Evolutionary conservation across 2,797 vertebrate species (phyloP).

Genomic region (Mycteria americana): DNA sequence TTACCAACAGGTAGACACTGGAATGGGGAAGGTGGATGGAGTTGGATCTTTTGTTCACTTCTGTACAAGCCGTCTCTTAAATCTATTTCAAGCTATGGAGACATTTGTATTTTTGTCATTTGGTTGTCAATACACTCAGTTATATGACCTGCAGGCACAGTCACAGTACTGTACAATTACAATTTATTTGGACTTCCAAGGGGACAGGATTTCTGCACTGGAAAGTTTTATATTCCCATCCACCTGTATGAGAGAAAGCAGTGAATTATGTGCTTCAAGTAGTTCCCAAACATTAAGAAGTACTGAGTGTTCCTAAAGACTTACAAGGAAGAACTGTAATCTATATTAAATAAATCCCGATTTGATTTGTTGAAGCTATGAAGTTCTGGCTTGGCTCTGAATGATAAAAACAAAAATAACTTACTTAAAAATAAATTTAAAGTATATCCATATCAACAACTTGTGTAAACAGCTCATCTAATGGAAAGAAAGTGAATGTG

Average conservation of each 20-base stretch:
- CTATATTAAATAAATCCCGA: not conserved
- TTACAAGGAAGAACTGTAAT: not conserved
- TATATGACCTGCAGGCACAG: not conserved
- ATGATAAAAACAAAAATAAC: not conserved
- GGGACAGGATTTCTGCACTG: not conserved
- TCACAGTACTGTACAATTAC: not conserved
- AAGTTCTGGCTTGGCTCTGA: not conserved
- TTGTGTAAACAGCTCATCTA: not conserved
- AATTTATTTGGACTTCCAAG: not conserved
- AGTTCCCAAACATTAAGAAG: not conserved
- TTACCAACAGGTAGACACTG: not conserved
- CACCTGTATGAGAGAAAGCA: not conserved
- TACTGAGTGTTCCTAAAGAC: not conserved
- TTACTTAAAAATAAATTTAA: not conserved
- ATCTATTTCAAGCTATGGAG: not conserved
- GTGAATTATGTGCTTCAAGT: not conserved
- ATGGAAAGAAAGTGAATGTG: not conserved
- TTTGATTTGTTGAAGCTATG: not conserved
- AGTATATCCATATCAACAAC: not conserved
- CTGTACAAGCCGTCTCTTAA: not conserved
- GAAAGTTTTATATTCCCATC: not conserved
- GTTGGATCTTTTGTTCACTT: not conserved
- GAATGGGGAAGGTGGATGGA: not conserved
- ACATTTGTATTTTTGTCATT: not conserved
- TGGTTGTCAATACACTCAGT: not conserved